Percentiles rank a stretch among this genome's conserved stretches.
phyloP scores from a whole-genome alignment of 2,888 invertebrate genomes.

The Physocephala rufipes region DNA sequence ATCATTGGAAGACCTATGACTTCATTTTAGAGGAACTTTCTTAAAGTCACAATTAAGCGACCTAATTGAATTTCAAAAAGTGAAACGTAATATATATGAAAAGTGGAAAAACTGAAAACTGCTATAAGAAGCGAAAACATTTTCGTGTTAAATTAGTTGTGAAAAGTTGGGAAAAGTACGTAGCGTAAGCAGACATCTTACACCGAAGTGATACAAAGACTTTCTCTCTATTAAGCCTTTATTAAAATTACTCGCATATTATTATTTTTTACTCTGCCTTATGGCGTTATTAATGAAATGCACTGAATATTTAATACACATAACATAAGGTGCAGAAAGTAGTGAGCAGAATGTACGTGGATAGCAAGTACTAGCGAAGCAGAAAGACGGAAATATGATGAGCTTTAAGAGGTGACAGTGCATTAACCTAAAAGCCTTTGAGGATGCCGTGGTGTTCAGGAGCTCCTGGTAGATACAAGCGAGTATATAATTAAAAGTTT shows the following conservation, averaged over 20 bases:
- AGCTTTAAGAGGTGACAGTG: too few species aligned
- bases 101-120: constrained; percentile 41
- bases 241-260: constrained; percentile 27
- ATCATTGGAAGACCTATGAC: too few species aligned
- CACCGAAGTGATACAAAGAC: background rate
- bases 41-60: too few species aligned
- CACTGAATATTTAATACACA: constrained; percentile 26
- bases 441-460: too few species aligned
- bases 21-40: too few species aligned
- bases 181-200: background rate
- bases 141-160: constrained; percentile 40
- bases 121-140: constrained; percentile 28
- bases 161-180: constrained; percentile 28
- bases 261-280: constrained; percentile 6
- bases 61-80: too few species aligned
- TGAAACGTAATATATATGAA: constrained; percentile 55
- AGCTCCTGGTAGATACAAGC: too few species aligned
- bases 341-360: background rate
- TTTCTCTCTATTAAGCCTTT: constrained; percentile 17
- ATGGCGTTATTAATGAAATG: constrained; percentile 27
- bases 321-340: background rate
- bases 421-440: too few species aligned
- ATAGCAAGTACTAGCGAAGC: background rate
- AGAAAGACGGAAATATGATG: background rate
- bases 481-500: too few species aligned